A percentile compares a stretch with the other conserved stretches of the same genome.
phyloP scores from a whole-genome alignment of 2,888 invertebrate species.

The Escarpia spicata region DNA sequence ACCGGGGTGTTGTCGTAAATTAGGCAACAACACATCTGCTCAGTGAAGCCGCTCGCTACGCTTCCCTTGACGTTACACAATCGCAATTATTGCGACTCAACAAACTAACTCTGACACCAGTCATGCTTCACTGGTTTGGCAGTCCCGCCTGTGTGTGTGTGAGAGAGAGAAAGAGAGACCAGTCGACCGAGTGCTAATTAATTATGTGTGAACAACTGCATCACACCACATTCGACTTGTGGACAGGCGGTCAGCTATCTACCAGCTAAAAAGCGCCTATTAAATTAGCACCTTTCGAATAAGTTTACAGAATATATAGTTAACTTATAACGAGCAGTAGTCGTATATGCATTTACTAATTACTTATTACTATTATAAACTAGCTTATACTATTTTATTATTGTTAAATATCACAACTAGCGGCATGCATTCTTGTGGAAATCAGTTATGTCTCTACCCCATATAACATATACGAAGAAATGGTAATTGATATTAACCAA shows the following conservation, averaged over 20 bases:
- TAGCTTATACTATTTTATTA: no score
- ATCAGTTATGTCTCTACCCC: background rate
- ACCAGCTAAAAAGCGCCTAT: background rate
- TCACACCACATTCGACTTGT: background rate
- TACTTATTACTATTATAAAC: no score
- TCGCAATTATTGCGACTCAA: background rate
- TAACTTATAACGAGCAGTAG: no score
- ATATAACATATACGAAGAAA: background rate
- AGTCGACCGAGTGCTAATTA: background rate
- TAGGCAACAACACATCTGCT: background rate
- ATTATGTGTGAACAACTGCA: background rate
- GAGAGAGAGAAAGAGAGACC: no score
- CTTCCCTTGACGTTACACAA: background rate
- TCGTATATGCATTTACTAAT: no score
- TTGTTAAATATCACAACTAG: no score
- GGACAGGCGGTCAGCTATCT: background rate
- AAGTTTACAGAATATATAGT: no score
- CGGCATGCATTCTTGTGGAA: no score
- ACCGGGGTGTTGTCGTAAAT: background rate
- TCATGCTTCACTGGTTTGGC: background rate
- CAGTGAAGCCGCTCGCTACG: background rate
- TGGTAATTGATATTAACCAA: background rate
- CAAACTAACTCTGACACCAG: background rate
- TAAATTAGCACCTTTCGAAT: background rate
- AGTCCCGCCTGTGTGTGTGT: no score